Base-by-base conservation (phyloP, 2,113 vertebrate genomes). In the Amphilophus citrinellus region DNA sequence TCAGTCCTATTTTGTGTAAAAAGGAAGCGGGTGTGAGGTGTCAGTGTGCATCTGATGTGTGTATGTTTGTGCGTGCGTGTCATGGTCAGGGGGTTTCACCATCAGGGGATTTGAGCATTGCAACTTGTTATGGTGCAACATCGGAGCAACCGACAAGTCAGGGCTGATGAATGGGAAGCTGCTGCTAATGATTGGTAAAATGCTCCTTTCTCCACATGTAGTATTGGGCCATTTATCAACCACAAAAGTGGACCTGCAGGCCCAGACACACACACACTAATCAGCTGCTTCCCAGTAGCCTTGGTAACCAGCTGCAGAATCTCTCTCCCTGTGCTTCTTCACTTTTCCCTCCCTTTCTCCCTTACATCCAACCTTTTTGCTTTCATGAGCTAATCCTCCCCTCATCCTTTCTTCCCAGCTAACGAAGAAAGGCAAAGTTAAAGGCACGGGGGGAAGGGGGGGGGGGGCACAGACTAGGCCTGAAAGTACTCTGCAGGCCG, bases 121-220 rank as follows among this genome's bases (percentile, higher is more conserved):
- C 90, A 79, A 80, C 84, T 92, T 89, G 85, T 92, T 88, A 86
- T 94, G 92, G 82, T 89, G 92, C 91, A 93, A 94, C 87, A 92
- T 62, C 6, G 20, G 76, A 61, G 93, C 91, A 94, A 94, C 92
- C 61, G 53, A 68, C 81, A 50, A 82, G 79, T 88, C 84, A 9
- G 53, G 57, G 68, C 75, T 93, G 92, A 94, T 90, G 84, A 89
- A 94, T 93, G 79, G 76, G 84, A 91, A 82, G 82, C 84, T 77
- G 10, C 77, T 56, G 61, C 86, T 92, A 93, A 93, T 91, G 89
- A 94, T 92, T 50, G 65, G 87, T 91, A 82, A 90, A 89, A 84
- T 7, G 56, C 62, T 83, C n/a, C 80, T 89, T 88, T 89, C 90
- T 90, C 89, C 87, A 85, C 83, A 79, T 78, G 87, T 42, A 68